Conservation (phyloP, 2,888 invertebrate genomes). For the Lasioglossum calceatum region DNA sequence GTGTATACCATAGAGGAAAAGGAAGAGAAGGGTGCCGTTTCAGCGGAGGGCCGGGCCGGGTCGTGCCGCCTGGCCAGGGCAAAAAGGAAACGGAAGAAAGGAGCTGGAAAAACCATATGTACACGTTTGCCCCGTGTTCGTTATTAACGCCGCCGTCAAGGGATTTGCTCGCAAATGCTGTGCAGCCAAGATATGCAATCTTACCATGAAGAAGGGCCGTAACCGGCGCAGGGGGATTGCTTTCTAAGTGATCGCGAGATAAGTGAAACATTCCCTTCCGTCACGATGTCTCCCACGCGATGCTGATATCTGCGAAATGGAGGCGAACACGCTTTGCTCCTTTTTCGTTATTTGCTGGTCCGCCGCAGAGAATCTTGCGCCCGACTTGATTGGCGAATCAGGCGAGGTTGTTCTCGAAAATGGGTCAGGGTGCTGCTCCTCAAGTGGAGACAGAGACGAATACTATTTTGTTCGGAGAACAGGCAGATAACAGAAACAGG, state of each 20-base stretch:
- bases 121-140: constrained; percentile 63
- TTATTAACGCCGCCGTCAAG: constrained; percentile 72
- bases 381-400: constrained; percentile 1
- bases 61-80: background rate
- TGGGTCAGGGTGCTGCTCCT: background rate
- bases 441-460: background rate
- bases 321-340: background rate
- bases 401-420: background rate
- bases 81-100: constrained; percentile 14
- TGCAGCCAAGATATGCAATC: constrained; percentile 71
- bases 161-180: constrained; percentile 71
- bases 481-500: background rate
- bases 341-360: background rate
- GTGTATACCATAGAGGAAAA: constrained; percentile 60
- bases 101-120: constrained; percentile 68
- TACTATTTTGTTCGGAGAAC: background rate
- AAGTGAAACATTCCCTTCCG: constrained; percentile 70
- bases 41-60: background rate
- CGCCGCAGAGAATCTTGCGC: background rate
- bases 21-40: constrained; percentile 19
- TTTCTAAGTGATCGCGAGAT: constrained; percentile 75
- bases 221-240: constrained; percentile 61
- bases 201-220: constrained; percentile 54
- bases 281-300: constrained; percentile 47
- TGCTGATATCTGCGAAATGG: constrained; percentile 15